phyloP scores from a whole-genome alignment of 35 echinoderm and acorn worm genomes.

The Diadema setosum region DNA sequence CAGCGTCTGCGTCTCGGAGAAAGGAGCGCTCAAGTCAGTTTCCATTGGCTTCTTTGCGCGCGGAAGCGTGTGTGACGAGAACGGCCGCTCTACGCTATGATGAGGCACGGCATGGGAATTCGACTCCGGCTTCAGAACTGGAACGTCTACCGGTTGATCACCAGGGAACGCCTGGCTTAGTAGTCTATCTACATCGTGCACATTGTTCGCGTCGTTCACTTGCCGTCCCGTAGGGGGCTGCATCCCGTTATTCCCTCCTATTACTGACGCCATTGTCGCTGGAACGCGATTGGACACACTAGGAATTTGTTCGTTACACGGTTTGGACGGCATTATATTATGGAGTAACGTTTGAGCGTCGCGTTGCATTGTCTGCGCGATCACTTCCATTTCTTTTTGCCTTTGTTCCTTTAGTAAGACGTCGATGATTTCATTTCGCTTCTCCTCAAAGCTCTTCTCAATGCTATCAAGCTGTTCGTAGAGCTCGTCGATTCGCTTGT shows the following conservation, averaged over 20 bases:
- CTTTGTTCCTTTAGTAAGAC: conserved; percentile 37
- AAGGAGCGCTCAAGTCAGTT: background rate
- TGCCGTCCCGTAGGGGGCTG: background rate
- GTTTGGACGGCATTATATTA: conserved; percentile 6
- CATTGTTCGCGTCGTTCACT: background rate
- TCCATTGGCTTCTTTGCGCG: background rate
- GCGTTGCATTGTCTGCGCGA: background rate
- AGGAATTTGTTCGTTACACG: background rate
- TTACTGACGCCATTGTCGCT: background rate
- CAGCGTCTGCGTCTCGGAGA: background rate
- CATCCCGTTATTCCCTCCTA: background rate
- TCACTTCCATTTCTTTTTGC: conserved; percentile 14
- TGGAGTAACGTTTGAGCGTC: conserved; percentile 1
- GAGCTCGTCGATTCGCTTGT: conserved; percentile 68
- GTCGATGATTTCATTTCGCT: conserved; percentile 71
- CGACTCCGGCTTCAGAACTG: background rate
- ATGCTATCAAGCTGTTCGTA: conserved; percentile 68
- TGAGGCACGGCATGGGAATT: background rate
- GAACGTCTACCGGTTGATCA: background rate
- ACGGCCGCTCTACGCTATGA: background rate
- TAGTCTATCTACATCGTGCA: background rate
- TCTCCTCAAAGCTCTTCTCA: conserved; percentile 77
- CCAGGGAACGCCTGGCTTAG: conserved; percentile 1
- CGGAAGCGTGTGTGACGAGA: background rate
- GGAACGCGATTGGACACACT: background rate